phyloP scores from a whole-genome alignment of 2,797 vertebrate genomes.

The Sebastes minor region DNA sequence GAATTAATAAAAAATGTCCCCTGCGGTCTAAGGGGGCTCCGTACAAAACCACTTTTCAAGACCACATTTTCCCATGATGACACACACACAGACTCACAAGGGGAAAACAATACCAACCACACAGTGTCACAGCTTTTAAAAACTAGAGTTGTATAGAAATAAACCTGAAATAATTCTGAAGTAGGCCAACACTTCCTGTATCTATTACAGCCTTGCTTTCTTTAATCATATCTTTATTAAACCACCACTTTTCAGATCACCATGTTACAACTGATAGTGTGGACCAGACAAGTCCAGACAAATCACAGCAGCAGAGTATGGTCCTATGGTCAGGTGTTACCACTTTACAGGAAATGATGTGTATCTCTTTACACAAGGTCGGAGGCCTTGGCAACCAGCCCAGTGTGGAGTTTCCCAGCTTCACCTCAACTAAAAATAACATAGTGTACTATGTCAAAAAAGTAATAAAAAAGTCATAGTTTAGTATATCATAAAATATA shows the following conservation, averaged over 20 bases:
- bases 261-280: neutral
- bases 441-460: neutral
- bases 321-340: neutral
- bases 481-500: neutral
- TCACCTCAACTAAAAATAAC: neutral
- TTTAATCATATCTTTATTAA: neutral
- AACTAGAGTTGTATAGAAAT: neutral
- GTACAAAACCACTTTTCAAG: no score
- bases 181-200: neutral
- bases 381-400: constrained; percentile 28
- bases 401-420: constrained; percentile 69
- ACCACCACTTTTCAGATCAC: neutral
- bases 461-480: neutral
- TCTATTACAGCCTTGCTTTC: neutral
- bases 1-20: no score
- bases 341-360: constrained; percentile 47
- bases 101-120: neutral
- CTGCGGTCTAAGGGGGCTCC: no score
- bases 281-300: constrained; percentile 31
- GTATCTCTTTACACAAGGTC: neutral
- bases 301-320: neutral
- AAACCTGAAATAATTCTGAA: neutral
- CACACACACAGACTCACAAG: neutral
- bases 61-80: no score
- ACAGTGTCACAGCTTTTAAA: neutral